Conservation (phyloP, 92 coral and sea anemone species). For the Plumapathes pennacea region DNA sequence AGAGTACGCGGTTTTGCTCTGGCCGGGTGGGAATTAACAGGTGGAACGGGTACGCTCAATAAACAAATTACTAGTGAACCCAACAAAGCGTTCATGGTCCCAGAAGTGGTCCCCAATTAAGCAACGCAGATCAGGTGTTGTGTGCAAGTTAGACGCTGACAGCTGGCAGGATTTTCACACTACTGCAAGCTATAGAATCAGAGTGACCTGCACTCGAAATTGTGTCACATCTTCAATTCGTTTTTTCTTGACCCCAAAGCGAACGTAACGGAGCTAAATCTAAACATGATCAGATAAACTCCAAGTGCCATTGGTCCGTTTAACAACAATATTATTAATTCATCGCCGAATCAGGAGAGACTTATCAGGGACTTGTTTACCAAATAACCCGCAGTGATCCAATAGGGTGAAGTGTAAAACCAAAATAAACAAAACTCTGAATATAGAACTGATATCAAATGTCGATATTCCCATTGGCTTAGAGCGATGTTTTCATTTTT, state of each 20-base stretch:
- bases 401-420: conserved; percentile 29
- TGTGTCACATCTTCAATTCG: no score
- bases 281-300: conserved; percentile 42
- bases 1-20: conserved; percentile 30
- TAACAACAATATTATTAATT: conserved; percentile 2
- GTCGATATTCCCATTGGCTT: no score
- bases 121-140: no score
- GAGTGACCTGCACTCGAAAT: no score
- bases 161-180: no score
- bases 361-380: conserved; percentile 7
- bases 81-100: conserved; percentile 3
- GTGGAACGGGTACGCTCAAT: conserved; percentile 35
- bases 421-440: conserved; percentile 54
- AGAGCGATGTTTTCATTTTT: no score
- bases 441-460: conserved; percentile 29
- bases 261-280: no score
- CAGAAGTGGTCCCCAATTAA: conserved; percentile 2
- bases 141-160: no score
- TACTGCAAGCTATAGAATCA: no score
- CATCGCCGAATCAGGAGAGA: conserved; percentile 1
- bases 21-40: conserved; percentile 56
- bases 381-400: conserved; percentile 38
- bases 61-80: conserved; percentile 31
- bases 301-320: conserved; percentile 39
- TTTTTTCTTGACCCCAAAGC: conserved; percentile 20